These are phyloP conservation scores for Coluber constrictor DNA, from an alignment of 2,797 vertebrate genomes.

Conservation along the genomic window DNA sequence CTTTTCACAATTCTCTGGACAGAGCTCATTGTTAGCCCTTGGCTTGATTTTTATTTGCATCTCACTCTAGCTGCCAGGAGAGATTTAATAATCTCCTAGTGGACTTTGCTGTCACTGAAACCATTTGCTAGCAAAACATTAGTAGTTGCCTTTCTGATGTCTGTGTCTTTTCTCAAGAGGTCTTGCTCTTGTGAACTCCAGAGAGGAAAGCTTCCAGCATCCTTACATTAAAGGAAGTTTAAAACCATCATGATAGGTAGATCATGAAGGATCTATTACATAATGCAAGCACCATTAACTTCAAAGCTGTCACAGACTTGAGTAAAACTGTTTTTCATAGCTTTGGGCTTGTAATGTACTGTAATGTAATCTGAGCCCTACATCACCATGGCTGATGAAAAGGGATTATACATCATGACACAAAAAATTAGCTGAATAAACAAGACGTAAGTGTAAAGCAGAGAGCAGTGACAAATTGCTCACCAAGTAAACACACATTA, in stretches of 20 bases:
- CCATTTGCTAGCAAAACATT: slow-evolving; percentile 11
- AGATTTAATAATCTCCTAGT: slow-evolving; percentile 12
- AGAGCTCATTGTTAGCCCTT: neutral
- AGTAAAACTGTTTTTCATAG: slow-evolving; percentile 9
- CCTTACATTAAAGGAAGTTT: slow-evolving; percentile 11
- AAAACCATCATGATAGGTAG: neutral
- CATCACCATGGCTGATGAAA: neutral
- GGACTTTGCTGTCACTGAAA: slow-evolving; percentile 9
- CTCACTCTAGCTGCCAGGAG: neutral
- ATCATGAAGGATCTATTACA: slow-evolving; percentile 6
- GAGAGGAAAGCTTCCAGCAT: slow-evolving; percentile 7
- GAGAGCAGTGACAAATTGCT: neutral
- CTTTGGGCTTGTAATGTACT: neutral
- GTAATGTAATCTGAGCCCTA: neutral
- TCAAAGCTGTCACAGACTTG: neutral
- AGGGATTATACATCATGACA: neutral
- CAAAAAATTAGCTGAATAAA: slow-evolving; percentile 17
- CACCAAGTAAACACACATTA: neutral
- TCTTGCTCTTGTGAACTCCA: neutral
- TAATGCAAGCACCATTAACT: neutral
- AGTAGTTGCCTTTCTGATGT: slow-evolving; percentile 7
- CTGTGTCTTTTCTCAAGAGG: slow-evolving; percentile 8
- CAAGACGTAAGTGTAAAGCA: neutral
- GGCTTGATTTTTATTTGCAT: neutral
- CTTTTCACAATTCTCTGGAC: neutral